Conservation (phyloP, 2,113 vertebrate genomes). For the Tyto alba region DNA sequence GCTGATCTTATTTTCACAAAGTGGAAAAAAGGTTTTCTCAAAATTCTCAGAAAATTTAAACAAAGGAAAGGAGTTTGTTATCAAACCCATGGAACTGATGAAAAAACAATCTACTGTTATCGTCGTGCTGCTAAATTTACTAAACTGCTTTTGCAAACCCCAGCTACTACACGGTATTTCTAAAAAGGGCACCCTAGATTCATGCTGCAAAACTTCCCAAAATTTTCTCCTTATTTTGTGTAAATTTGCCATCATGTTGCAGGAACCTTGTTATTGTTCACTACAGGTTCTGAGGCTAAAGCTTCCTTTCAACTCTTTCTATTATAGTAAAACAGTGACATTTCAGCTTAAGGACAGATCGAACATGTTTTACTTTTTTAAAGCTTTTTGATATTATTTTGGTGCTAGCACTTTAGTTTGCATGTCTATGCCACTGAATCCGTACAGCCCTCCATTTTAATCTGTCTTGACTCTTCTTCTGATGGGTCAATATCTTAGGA, state of each 20-base stretch:
- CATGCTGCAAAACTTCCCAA: not conserved
- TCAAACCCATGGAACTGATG: not conserved
- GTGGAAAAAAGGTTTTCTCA: not conserved
- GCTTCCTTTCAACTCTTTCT: not conserved
- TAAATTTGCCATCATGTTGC: not conserved
- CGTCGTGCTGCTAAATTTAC: not conserved
- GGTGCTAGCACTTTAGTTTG: not conserved
- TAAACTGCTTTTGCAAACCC: not conserved
- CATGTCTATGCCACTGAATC: not conserved
- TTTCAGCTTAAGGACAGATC: not conserved
- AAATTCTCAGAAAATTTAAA: not conserved
- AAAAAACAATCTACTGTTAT: not conserved
- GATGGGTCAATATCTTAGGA: not conserved
- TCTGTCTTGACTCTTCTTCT: not conserved
- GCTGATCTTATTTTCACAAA: not conserved
- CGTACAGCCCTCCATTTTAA: not conserved
- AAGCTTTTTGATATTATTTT: not conserved
- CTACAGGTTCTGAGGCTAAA: not conserved
- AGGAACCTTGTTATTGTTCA: not conserved
- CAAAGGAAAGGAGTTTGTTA: not conserved
- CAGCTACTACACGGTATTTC: not conserved
- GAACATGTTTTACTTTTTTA: not conserved
- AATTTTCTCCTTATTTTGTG: not conserved
- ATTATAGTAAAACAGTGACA: not conserved
- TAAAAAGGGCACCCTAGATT: not conserved